Conservation (phyloP, 2,113 vertebrate genomes). For the Diphyllodes magnificus region DNA sequence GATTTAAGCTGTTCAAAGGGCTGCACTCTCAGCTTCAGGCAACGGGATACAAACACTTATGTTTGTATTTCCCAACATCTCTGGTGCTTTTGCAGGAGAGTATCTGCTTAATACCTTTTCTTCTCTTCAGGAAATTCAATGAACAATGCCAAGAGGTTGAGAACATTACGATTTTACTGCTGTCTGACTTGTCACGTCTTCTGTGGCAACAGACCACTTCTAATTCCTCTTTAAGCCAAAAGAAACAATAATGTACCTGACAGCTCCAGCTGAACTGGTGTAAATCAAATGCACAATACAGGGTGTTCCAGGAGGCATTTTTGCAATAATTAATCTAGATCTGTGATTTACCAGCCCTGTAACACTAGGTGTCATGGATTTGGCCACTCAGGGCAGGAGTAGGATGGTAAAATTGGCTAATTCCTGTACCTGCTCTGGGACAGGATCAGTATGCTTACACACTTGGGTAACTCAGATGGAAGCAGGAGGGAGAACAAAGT, state of each 20-base stretch:
- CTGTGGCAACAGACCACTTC: background rate
- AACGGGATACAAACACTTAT: background rate
- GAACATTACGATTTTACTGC: background rate
- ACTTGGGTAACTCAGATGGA: background rate
- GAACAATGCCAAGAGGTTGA: background rate
- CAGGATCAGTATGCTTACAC: too few relatives aligned
- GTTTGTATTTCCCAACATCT: background rate
- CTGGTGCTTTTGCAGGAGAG: background rate
- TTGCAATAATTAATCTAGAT: background rate
- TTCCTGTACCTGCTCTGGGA: fast-evolving
- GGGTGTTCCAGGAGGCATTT: background rate
- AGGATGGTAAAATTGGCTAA: background rate
- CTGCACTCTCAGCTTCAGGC: background rate
- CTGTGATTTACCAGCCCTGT: background rate
- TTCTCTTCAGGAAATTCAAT: background rate
- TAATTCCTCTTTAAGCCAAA: background rate
- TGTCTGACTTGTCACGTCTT: background rate
- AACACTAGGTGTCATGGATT: background rate
- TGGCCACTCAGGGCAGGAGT: background rate
- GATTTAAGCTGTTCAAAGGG: background rate
- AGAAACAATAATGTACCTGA: background rate
- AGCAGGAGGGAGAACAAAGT: background rate
- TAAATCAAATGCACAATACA: background rate
- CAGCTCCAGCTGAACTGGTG: background rate
- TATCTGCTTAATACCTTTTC: background rate